Conservation (phyloP, 2,797 vertebrate genomes). For the Coregonus suidteri region DNA sequence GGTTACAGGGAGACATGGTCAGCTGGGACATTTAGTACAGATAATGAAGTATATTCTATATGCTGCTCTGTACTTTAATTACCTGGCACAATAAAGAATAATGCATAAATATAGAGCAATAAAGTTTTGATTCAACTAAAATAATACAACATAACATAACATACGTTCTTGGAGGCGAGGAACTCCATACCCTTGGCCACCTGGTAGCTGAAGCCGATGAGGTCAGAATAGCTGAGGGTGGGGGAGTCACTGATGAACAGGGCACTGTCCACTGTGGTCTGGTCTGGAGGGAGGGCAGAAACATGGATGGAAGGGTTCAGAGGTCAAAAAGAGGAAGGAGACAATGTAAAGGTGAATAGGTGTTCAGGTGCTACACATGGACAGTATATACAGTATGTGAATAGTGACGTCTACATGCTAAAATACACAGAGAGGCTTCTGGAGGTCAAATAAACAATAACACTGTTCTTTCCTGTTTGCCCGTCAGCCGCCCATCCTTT, state of each 20-base stretch:
- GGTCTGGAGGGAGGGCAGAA: conserved; percentile 67
- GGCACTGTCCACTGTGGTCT: conserved; percentile 70
- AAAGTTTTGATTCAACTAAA: background rate
- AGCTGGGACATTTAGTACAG: background rate
- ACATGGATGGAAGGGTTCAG: background rate
- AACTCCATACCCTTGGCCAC: conserved; percentile 99
- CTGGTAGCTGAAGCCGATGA: conserved; percentile 96
- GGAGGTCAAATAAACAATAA: background rate
- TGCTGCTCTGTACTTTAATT: background rate
- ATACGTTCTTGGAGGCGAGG: conserved; percentile 94
- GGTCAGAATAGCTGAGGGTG: conserved; percentile 87
- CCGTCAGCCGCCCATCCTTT: background rate
- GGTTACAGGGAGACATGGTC: background rate
- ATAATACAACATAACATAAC: conserved; percentile 39
- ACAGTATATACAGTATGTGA: too few species aligned
- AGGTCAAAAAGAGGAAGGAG: background rate
- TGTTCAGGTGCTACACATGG: background rate
- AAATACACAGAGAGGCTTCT: background rate
- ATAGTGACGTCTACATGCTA: background rate
- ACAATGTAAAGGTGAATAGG: too few species aligned
- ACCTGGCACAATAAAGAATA: background rate
- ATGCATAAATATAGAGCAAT: background rate
- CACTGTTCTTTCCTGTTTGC: background rate
- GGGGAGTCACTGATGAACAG: conserved; percentile 88
- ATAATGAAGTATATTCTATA: background rate